These are phyloP conservation scores for Ephialtes manifestator DNA, from an alignment of 2,888 invertebrate species.

Conservation along the genomic window DNA sequence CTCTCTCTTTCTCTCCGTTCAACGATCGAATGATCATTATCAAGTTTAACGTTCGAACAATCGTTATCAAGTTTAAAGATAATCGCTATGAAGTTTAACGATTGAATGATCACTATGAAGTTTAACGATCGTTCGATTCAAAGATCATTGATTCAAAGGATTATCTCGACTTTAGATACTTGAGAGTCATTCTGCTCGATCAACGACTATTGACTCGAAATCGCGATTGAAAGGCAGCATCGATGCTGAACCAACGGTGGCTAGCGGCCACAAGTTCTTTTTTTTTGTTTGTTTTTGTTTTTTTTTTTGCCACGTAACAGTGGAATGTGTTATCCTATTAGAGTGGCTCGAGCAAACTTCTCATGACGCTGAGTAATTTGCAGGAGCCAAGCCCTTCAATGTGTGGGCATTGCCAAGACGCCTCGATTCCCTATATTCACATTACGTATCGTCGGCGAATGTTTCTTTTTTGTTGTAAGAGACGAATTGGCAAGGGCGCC, in stretches of 20 bases:
- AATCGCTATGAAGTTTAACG: too few relatives aligned
- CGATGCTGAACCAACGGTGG: constrained; percentile 43
- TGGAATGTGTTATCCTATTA: constrained; percentile 80
- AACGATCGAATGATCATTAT: background rate
- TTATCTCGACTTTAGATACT: background rate
- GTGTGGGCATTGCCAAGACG: constrained; percentile 69
- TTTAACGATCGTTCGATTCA: too few relatives aligned
- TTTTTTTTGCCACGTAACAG: constrained; percentile 75
- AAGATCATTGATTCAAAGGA: constrained; percentile 1
- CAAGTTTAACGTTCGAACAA: too few relatives aligned
- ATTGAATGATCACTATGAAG: too few relatives aligned
- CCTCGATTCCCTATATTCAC: constrained; percentile 58
- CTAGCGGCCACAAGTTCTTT: constrained; percentile 42
- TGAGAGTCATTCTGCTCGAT: constrained; percentile 31
- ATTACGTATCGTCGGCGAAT: constrained; percentile 46
- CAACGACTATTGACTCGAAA: constrained; percentile 35
- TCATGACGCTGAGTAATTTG: constrained; percentile 60
- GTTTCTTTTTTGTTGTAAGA: constrained; percentile 48
- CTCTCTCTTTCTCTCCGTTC: background rate
- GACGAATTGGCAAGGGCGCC: constrained; percentile 77
- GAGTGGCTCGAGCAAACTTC: constrained; percentile 71
- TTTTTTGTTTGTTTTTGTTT: constrained; percentile 71
- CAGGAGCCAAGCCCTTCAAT: constrained; percentile 64
- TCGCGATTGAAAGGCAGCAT: constrained; percentile 62
- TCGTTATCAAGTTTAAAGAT: too few relatives aligned